Base-by-base conservation (phyloP, 2,888 invertebrate species). In the Hyposoter didymator region DNA sequence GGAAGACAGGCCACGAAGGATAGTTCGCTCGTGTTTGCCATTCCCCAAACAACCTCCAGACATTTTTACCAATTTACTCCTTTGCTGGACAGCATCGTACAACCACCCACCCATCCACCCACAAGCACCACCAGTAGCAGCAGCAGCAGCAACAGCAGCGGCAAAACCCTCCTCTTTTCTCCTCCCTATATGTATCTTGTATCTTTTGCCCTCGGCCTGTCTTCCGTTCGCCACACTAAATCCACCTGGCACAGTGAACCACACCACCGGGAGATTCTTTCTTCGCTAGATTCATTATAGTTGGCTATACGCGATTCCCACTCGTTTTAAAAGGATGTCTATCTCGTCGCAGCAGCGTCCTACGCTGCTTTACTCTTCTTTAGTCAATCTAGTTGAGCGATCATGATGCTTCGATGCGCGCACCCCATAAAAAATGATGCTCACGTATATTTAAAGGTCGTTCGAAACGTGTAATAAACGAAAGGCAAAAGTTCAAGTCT, bases 51-150 rank as follows among this genome's bases (percentile, higher is more conserved):
- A 91, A 90, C 88, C 88, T 88, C 84, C 87, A 73, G 89, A 90
- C 90, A 90, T 90, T 91, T 91, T 91, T 91, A 90, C 90, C 92
- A 92, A 92, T 92, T 92, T 90, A 89, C 88, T 87, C 87, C 79
- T 82, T 59, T 81, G 81, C 88, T 59, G 85, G 87, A 87, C 78
- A 80, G 83, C 81, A 81, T 85, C 81, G 84, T 28, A 59, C 72
- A 75, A 39, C 74, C 64, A 32, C 62, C 75, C 66, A n/a, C 70
- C 49, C 67, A 19, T 28, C 49, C 73, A 67, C 22, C 49, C 55
- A 72, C 47, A n/a, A 17, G 6, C 17, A 10, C 66, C 39, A 35
- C 17, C 64, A 17, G 6, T 5, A 10, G 14, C 39, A 39, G n/a
- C 39, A 39, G 39, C 39, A 35, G 35, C 64, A 17, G 6, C 17